phyloP scores from a whole-genome alignment of 1,140 invertebrate genomes.

The Drosophila sturtevanti region DNA sequence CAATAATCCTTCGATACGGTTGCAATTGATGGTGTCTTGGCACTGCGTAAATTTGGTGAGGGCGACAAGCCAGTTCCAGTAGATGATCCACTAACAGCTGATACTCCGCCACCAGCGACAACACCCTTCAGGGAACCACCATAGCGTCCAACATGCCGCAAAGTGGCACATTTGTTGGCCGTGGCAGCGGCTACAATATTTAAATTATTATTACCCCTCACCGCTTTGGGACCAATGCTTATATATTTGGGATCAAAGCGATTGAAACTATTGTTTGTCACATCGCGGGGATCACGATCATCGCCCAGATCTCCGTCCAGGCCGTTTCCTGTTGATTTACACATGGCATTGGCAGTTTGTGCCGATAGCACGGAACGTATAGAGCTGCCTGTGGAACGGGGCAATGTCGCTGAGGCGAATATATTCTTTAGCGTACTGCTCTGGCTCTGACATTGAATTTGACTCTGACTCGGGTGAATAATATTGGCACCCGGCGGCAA shows the following conservation, averaged over 20 bases:
- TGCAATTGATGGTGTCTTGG: slow-evolving; percentile 79
- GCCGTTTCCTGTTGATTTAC: slow-evolving; percentile 74
- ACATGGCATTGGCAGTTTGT: slow-evolving; percentile 70
- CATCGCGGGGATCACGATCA: slow-evolving; percentile 81
- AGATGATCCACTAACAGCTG: background rate
- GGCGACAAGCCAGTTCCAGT: slow-evolving; percentile 44
- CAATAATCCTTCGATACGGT: slow-evolving; percentile 82
- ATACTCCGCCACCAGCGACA: background rate
- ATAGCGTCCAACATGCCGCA: slow-evolving; percentile 81
- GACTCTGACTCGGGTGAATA: slow-evolving; percentile 42
- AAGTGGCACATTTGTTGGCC: slow-evolving; percentile 77
- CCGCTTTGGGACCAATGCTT: slow-evolving; percentile 85
- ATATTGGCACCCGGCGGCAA: slow-evolving; percentile 50
- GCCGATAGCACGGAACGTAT: slow-evolving; percentile 75
- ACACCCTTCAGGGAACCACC: slow-evolving; percentile 83
- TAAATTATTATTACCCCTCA: slow-evolving; percentile 82
- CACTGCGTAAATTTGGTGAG: slow-evolving; percentile 77
- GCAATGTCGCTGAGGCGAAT: slow-evolving; percentile 76
- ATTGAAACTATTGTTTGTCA: slow-evolving; percentile 84
- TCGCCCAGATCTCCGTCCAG: slow-evolving; percentile 56
- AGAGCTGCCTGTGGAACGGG: slow-evolving; percentile 77
- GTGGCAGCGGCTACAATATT: slow-evolving; percentile 67
- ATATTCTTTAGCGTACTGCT: slow-evolving; percentile 80
- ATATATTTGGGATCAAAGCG: slow-evolving; percentile 86
- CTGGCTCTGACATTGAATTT: slow-evolving; percentile 34